Evolutionary conservation across 2,113 vertebrate genomes (phyloP).

Genomic region (Isichthys henryi): DNA sequence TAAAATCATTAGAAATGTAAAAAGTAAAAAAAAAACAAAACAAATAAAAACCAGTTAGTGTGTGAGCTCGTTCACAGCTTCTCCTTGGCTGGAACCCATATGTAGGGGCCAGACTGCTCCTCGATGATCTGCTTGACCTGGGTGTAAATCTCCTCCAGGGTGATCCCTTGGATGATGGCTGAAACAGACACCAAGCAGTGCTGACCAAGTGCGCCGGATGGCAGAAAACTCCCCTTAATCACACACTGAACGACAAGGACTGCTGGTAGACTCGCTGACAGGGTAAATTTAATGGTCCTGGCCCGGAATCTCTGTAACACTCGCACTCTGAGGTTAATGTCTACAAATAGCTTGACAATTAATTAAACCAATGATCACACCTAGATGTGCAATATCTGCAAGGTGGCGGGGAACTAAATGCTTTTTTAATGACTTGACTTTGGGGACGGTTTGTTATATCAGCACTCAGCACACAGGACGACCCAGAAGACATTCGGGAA

Average conservation of each 20-base stretch:
- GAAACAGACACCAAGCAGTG: constrained; percentile 35
- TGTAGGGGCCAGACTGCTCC: constrained; percentile 91
- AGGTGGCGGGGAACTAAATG: not conserved
- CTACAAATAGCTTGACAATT: not conserved
- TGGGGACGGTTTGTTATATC: not conserved
- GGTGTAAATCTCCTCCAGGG: constrained; percentile 90
- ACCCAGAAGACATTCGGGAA: not conserved
- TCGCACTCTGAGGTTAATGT: not conserved
- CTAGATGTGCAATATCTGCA: not conserved
- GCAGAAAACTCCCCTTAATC: not conserved
- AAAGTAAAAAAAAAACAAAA: constrained; percentile 20
- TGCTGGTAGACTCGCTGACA: not conserved
- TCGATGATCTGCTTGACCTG: constrained; percentile 95
- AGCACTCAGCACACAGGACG: not conserved
- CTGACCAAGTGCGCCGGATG: not conserved
- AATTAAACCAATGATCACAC: not conserved
- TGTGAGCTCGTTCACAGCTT: constrained; percentile 71
- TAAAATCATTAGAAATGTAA: constrained; percentile 25
- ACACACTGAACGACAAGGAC: not conserved
- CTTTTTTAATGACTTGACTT: not conserved
- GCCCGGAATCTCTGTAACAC: not conserved
- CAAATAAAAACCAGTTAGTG: not conserved
- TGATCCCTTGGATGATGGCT: constrained; percentile 89
- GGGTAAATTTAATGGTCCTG: not conserved
- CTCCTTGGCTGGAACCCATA: constrained; percentile 94